Evolutionary conservation across 2,113 vertebrate species (phyloP).

Genomic region (Macquaria ambigua): DNA sequence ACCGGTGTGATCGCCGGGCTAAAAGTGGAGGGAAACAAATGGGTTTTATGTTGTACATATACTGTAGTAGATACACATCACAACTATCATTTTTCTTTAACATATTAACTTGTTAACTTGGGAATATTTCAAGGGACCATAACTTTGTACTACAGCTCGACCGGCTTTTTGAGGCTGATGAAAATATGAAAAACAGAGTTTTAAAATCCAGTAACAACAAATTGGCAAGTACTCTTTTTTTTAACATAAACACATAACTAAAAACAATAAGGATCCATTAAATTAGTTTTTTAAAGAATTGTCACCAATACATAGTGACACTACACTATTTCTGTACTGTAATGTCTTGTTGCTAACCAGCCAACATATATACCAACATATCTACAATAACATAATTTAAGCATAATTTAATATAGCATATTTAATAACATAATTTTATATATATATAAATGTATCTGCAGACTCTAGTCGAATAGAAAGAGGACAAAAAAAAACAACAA

Average conservation of each 20-base stretch:
- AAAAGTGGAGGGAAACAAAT: conserved; percentile 11
- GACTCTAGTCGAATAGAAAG: background rate
- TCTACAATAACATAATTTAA: background rate
- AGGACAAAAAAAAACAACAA: background rate
- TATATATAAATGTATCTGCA: no score
- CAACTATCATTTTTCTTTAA: no score
- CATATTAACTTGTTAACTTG: background rate
- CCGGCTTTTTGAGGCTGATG: background rate
- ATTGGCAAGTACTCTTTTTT: background rate
- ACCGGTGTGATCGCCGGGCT: conserved; percentile 92
- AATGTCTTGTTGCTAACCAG: background rate
- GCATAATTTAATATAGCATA: no score
- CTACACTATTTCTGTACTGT: background rate
- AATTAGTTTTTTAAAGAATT: background rate
- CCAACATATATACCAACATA: no score
- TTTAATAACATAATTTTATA: background rate
- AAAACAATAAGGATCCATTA: no score
- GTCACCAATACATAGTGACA: background rate
- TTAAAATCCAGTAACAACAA: background rate
- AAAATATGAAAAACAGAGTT: background rate
- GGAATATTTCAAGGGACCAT: background rate
- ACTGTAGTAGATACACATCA: background rate
- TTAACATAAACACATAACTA: no score
- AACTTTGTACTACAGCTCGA: background rate
- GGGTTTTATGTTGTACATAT: background rate